Evolutionary conservation across 2,113 vertebrate genomes (phyloP).

Genomic region (Castor canadensis): DNA sequence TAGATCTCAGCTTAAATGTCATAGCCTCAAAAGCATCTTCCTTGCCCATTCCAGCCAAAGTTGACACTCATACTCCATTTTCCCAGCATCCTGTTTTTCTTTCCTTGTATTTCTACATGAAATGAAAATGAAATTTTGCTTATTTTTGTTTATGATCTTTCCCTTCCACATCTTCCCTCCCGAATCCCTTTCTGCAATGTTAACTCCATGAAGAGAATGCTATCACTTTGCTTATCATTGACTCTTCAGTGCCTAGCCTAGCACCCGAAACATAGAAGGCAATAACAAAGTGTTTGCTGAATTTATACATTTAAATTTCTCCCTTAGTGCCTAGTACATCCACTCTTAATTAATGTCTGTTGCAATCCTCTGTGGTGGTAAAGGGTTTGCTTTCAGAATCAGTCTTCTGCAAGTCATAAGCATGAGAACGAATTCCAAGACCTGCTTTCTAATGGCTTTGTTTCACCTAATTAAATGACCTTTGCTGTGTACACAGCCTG

Average conservation of each 20-base stretch:
- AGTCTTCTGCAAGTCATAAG: background rate
- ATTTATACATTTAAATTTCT: background rate
- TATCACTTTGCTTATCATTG: background rate
- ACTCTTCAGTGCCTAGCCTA: background rate
- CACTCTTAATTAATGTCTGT: background rate
- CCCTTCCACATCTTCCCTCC: background rate
- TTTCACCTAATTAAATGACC: conserved; percentile 6
- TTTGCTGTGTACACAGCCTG: background rate
- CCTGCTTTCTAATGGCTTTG: conserved; percentile 25
- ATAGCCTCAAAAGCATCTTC: background rate
- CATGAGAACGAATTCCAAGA: background rate
- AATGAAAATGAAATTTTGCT: background rate
- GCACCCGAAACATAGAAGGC: background rate
- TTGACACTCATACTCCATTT: background rate
- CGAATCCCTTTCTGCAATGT: background rate
- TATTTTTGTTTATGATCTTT: background rate
- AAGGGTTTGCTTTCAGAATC: background rate
- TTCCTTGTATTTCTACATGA: background rate
- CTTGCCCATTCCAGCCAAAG: background rate
- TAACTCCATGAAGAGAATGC: background rate
- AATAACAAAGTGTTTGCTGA: background rate
- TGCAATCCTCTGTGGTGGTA: background rate
- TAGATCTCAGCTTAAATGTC: background rate
- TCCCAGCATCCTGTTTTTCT: background rate
- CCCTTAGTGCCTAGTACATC: background rate